A percentile compares a stretch with the other conserved stretches of the same genome.
phyloP scores from a whole-genome alignment of 2,797 vertebrate genomes.

The Oreortyx pictus region DNA sequence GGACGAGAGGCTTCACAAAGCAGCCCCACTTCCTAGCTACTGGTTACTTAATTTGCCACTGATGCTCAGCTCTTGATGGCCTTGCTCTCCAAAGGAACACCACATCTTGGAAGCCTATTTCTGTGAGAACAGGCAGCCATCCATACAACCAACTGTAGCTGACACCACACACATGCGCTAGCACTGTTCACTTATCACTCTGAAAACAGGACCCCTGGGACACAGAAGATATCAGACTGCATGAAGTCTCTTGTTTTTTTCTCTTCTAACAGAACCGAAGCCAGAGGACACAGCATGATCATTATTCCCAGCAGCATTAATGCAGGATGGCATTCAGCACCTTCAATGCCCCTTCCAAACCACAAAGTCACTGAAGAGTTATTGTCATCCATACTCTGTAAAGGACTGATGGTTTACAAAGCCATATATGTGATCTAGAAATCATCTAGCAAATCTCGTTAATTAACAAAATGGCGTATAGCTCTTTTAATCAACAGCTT shows the following conservation, averaged over 20 bases:
- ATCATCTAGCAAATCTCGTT: neutral
- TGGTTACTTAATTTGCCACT: neutral
- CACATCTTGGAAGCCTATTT: neutral
- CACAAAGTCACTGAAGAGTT: neutral
- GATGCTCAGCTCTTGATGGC: neutral
- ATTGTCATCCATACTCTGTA: neutral
- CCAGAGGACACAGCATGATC: accelerated
- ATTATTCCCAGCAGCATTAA: neutral
- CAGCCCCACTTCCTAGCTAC: neutral
- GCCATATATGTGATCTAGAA: neutral
- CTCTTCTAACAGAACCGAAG: neutral
- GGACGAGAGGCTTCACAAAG: neutral
- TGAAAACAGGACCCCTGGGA: neutral
- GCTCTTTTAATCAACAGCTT: neutral
- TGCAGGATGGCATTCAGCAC: neutral
- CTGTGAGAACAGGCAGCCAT: neutral
- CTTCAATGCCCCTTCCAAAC: neutral
- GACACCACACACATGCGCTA: accelerated
- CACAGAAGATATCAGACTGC: neutral
- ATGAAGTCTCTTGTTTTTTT: neutral
- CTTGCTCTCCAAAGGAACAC: neutral
- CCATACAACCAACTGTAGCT: accelerated
- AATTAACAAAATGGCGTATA: neutral
- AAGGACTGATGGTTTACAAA: neutral
- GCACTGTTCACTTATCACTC: neutral